Conservation (phyloP, 2,797 vertebrate genomes). For the Bufotes viridis region DNA sequence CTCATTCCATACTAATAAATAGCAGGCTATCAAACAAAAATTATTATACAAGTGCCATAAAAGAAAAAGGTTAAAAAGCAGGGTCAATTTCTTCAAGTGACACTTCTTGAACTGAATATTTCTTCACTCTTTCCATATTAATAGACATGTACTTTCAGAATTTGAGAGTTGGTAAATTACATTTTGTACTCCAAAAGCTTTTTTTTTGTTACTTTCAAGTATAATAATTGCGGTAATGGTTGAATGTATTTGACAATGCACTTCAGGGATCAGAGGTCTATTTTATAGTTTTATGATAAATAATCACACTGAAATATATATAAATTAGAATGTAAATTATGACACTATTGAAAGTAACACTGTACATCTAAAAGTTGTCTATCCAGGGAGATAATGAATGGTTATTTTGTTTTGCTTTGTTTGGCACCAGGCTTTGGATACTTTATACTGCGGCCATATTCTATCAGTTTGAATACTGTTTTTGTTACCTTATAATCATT, state of each 20-base stretch:
- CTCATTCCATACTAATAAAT: background rate
- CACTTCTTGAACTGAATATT: conserved; percentile 22
- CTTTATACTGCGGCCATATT: background rate
- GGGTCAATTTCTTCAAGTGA: conserved; percentile 15
- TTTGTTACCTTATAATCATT: conserved; percentile 14
- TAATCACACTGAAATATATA: background rate
- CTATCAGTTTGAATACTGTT: background rate
- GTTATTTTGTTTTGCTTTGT: background rate
- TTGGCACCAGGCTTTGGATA: background rate
- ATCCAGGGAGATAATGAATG: background rate
- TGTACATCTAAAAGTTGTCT: background rate
- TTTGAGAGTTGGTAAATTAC: background rate
- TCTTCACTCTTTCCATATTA: conserved; percentile 5
- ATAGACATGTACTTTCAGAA: background rate
- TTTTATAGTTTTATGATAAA: background rate
- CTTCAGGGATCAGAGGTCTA: background rate
- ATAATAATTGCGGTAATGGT: conserved; percentile 22
- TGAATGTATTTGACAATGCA: background rate
- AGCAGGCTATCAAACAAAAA: background rate
- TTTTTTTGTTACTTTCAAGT: conserved; percentile 14
- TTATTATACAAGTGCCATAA: background rate
- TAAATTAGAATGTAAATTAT: background rate
- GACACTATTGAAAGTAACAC: background rate
- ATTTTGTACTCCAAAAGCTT: conserved; percentile 29
- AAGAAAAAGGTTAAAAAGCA: conserved; percentile 36